Base-by-base conservation (phyloP, 1,140 invertebrate genomes). In the Pseudachorutes palmiensis region DNA sequence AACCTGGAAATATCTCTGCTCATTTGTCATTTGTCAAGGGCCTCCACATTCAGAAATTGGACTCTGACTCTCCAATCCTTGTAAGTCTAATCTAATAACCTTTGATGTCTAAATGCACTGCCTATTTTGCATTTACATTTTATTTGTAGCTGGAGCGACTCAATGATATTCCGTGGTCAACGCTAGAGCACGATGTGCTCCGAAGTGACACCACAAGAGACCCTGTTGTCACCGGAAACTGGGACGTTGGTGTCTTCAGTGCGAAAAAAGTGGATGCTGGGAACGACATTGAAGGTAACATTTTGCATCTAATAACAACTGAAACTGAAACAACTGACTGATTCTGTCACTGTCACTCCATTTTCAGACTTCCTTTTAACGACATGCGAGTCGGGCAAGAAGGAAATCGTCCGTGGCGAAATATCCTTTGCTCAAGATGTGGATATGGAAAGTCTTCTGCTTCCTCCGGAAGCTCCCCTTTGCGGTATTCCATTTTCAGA, bases 401-500 rank as follows among this genome's bases (percentile, higher is more conserved):
- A 3, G 12, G 49, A 65, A 58, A 58, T 26, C 2, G 26, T 65
- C 22, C 5, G 14, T 3, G 64, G 64, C 9, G 31, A 58, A 16
- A 3, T 45, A 9, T 30, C 28, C n/a, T 67, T 67, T 32, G 33
- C 48, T 29, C n/a, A 59, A 28, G 49, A 58, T 1, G 9, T 68
- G 1, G 19, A 12, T 5, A 1, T 64, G 57, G 9, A 26, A n/a
- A 48, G 45, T n/a, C 28, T 68, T 2, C 1, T 48, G 2, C 1
- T 69, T 29, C 31, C 2, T 2, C 19, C 26, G 1, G 24, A 24
- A 1, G 55, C 58, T 16, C 45, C 9, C 2, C 32, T 69, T n/a
- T 65, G 65, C 51, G 55, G 57, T 2, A 69, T 69, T 33, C 36
- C 2, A 22, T 65, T 60, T 36, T 59, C 51, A 3, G 62, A 69